Evolutionary conservation across 2,113 vertebrate species (phyloP).

Genomic region (Triplophysa siluroides): DNA sequence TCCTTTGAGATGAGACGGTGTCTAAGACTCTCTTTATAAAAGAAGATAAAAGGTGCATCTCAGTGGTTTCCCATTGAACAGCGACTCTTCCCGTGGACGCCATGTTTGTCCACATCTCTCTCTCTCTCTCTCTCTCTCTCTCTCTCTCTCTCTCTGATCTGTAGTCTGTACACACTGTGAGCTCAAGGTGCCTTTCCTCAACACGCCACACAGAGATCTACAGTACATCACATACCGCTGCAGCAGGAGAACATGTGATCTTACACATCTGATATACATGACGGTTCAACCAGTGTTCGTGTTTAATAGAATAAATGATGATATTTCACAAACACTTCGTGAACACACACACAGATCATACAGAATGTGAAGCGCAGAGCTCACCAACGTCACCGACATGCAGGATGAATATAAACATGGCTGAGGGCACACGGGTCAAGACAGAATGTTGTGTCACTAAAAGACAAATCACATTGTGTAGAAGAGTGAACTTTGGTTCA

Average conservation of each 20-base stretch:
- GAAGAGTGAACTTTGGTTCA: no score
- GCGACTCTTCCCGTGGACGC: not conserved
- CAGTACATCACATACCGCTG: not conserved
- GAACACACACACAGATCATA: not conserved
- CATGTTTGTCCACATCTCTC: slow-evolving; percentile 8
- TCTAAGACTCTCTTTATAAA: not conserved
- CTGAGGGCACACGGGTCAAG: no score
- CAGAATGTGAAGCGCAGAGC: not conserved
- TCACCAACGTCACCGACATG: no score
- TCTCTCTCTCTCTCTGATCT: slow-evolving; percentile 30
- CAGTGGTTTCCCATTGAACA: not conserved
- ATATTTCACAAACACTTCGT: not conserved
- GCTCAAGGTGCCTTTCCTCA: slow-evolving; percentile 52
- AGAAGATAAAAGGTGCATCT: not conserved
- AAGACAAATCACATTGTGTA: no score
- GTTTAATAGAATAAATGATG: not conserved
- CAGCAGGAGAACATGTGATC: not conserved
- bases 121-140: slow-evolving; percentile 3
- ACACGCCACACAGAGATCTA: slow-evolving; percentile 12
- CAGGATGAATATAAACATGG: no score
- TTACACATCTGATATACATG: not conserved
- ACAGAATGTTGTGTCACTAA: no score
- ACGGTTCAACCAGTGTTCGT: not conserved
- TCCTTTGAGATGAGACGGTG: no score
- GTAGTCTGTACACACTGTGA: slow-evolving; percentile 42